phyloP scores from a whole-genome alignment of 2,113 vertebrate species.

The Larimichthys crocea region DNA sequence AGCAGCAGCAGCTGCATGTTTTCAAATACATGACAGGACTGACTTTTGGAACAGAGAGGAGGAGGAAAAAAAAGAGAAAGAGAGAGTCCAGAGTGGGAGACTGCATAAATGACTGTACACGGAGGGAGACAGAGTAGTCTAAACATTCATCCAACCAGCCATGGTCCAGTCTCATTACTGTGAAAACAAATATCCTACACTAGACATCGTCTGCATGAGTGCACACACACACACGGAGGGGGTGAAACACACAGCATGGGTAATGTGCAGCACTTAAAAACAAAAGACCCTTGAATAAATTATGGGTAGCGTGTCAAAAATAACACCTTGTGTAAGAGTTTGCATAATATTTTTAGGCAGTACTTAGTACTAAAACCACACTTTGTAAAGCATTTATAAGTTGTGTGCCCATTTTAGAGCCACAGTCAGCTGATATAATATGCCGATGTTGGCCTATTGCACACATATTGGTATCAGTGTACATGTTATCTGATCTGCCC shows the following conservation, averaged over 20 bases:
- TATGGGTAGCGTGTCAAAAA: background rate
- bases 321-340: no score
- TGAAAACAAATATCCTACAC: conserved; percentile 50
- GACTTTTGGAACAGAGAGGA: conserved; percentile 22
- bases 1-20: conserved; percentile 49
- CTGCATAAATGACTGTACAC: conserved; percentile 13
- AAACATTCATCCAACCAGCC: conserved; percentile 54
- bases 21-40: conserved; percentile 52
- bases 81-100: conserved; percentile 27
- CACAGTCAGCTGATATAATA: no score
- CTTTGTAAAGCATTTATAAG: background rate
- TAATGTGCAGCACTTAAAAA: no score
- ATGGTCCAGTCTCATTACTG: conserved; percentile 28
- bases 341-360: no score
- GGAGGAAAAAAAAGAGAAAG: background rate
- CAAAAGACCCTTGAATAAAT: no score
- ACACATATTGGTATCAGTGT: no score
- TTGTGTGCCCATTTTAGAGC: no score
- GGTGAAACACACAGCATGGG: background rate
- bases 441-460: no score
- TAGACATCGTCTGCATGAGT: background rate
- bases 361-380: background rate
- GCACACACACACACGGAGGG: background rate
- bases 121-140: conserved; percentile 37
- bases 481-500: no score